phyloP scores from a whole-genome alignment of 1,140 invertebrate genomes.

The Bradysia coprophila region DNA sequence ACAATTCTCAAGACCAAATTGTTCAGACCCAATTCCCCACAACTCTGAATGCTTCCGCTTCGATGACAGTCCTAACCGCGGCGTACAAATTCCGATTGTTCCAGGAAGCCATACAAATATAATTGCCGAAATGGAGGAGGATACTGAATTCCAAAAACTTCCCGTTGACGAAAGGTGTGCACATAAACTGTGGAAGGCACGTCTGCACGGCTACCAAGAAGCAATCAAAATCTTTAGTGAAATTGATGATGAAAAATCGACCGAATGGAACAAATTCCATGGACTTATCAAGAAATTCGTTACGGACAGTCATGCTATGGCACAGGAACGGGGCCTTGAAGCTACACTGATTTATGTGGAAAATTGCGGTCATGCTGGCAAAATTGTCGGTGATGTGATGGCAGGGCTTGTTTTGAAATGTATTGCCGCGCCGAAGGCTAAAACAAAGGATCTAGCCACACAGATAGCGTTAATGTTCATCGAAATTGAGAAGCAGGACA shows the following conservation, averaged over 20 bases:
- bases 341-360: slow-evolving; percentile 78
- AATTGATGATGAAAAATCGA: slow-evolving; percentile 78
- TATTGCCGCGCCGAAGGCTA: slow-evolving; percentile 74
- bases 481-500: slow-evolving; percentile 90
- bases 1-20: too few relatives aligned
- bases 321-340: slow-evolving; percentile 91
- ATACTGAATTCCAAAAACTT: slow-evolving; percentile 82
- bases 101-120: too few relatives aligned
- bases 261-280: slow-evolving; percentile 82
- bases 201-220: slow-evolving; percentile 86
- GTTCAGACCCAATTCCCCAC: too few relatives aligned
- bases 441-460: slow-evolving; percentile 77
- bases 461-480: slow-evolving; percentile 86
- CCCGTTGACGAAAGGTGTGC: slow-evolving; percentile 78
- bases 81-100: too few relatives aligned
- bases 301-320: slow-evolving; percentile 81
- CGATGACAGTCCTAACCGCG: too few relatives aligned
- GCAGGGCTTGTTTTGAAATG: slow-evolving; percentile 79
- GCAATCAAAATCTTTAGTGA: slow-evolving; percentile 71
- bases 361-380: slow-evolving; percentile 69
- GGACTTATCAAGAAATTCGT: slow-evolving; percentile 93
- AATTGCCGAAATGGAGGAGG: slow-evolving; percentile 85
- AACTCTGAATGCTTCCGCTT: too few relatives aligned
- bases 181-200: slow-evolving; percentile 91
- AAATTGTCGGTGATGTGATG: slow-evolving; percentile 78